These are phyloP conservation scores for Melanaphis sacchari DNA, from an alignment of 1,140 invertebrate species.

Conservation along the genomic window DNA sequence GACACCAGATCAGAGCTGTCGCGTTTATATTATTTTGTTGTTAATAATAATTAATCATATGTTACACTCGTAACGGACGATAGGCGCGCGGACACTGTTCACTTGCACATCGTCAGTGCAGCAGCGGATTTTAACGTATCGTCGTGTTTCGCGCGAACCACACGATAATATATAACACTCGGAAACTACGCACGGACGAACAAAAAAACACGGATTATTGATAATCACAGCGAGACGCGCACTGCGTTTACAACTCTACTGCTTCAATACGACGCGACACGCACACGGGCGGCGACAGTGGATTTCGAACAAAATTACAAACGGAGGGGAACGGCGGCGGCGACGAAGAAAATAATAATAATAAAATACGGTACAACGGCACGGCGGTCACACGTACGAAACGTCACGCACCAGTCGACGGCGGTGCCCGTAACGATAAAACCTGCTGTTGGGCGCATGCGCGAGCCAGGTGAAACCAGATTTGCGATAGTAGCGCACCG, in stretches of 20 bases:
- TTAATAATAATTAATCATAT: not conserved
- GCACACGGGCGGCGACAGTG: constrained; percentile 41
- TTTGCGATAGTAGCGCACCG: constrained; percentile 20
- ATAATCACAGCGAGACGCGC: constrained; percentile 30
- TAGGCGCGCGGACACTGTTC: not conserved
- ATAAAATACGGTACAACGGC: constrained; percentile 36
- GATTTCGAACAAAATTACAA: constrained; percentile 44
- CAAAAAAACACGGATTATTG: not conserved
- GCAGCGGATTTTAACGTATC: not conserved
- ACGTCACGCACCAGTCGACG: constrained; percentile 56
- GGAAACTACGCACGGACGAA: constrained; percentile 3
- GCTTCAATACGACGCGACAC: constrained; percentile 24
- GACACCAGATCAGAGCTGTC: not conserved
- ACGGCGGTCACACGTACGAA: constrained; percentile 35
- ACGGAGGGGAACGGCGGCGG: constrained; percentile 11
- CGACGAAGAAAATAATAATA: not conserved
- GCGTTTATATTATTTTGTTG: not conserved
- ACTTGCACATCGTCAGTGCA: not conserved
- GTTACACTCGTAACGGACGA: not conserved
- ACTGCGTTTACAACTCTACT: constrained; percentile 9
- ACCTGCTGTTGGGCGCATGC: constrained; percentile 38
- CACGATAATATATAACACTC: not conserved
- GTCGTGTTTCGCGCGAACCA: not conserved
- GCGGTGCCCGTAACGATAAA: constrained; percentile 54
- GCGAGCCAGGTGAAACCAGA: constrained; percentile 56